Conservation (phyloP, 2,797 vertebrate species). For the Thamnophis elegans region DNA sequence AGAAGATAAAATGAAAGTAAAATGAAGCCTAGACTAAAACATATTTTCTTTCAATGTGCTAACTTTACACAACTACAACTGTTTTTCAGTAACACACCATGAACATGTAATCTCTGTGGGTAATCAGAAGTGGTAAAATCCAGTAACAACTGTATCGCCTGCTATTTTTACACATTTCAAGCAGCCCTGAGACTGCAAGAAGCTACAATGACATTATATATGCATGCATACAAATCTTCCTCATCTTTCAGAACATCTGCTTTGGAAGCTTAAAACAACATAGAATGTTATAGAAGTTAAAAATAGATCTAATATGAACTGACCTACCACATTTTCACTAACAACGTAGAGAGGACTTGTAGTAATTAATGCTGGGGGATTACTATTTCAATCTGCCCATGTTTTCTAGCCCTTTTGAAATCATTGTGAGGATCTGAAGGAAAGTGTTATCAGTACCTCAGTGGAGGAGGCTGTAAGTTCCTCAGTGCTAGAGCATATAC, state of each 20-base stretch:
- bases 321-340: background rate
- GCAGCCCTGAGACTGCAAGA: background rate
- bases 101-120: background rate
- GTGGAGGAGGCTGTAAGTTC: background rate
- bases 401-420: background rate
- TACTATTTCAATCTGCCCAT: background rate
- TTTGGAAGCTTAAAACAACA: background rate
- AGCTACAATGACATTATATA: background rate
- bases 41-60: background rate
- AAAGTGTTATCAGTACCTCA: background rate
- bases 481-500: background rate
- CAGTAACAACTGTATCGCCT: background rate
- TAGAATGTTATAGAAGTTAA: background rate
- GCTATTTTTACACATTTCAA: slow-evolving; percentile 1
- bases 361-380: background rate
- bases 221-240: background rate
- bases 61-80: background rate
- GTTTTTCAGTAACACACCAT: background rate
- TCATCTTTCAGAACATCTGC: background rate
- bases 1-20: background rate
- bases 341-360: background rate
- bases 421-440: background rate
- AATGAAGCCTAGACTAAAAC: background rate
- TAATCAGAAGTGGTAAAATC: background rate
- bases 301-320: background rate